phyloP scores from a whole-genome alignment of 2,888 invertebrate genomes.

The Drosophila diplacantha region DNA sequence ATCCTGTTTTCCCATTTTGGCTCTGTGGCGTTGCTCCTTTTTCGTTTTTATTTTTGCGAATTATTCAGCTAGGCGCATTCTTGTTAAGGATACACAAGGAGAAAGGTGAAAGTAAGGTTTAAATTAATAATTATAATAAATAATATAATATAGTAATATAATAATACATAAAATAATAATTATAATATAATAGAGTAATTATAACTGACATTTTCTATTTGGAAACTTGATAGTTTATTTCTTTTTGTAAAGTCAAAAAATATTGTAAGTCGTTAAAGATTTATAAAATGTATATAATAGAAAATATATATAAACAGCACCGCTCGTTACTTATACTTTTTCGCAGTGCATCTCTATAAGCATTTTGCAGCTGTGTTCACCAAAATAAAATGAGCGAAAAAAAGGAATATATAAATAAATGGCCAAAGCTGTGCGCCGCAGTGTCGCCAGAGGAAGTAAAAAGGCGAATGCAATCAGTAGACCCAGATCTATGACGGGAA shows the following conservation, averaged over 20 bases:
- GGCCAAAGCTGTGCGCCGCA: slow-evolving; percentile 55
- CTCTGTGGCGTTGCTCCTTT: slow-evolving; percentile 48
- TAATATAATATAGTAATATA: too few relatives aligned
- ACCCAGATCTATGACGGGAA: slow-evolving; percentile 55
- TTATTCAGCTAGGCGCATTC: slow-evolving; percentile 64
- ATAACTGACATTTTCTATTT: too few relatives aligned
- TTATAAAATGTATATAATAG: not conserved
- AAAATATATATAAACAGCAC: too few relatives aligned
- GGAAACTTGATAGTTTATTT: too few relatives aligned
- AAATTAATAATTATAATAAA: too few relatives aligned
- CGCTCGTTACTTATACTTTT: not conserved
- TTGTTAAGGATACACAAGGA: slow-evolving; percentile 34
- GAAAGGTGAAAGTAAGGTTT: not conserved
- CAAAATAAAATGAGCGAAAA: slow-evolving; percentile 27
- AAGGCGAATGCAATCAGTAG: slow-evolving; percentile 59
- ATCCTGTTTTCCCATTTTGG: slow-evolving; percentile 35
- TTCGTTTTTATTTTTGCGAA: slow-evolving; percentile 33
- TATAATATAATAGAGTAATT: too few relatives aligned
- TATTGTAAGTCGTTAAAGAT: too few relatives aligned
- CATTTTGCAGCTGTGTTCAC: slow-evolving; percentile 27
- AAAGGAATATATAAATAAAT: slow-evolving; percentile 46
- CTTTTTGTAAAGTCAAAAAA: too few relatives aligned
- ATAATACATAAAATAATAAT: too few relatives aligned
- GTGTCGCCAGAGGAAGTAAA: slow-evolving; percentile 50
- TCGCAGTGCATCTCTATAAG: slow-evolving; percentile 5